Evolutionary conservation across 2,113 vertebrate species (phyloP).

Genomic region (Neolamprologus sp.): DNA sequence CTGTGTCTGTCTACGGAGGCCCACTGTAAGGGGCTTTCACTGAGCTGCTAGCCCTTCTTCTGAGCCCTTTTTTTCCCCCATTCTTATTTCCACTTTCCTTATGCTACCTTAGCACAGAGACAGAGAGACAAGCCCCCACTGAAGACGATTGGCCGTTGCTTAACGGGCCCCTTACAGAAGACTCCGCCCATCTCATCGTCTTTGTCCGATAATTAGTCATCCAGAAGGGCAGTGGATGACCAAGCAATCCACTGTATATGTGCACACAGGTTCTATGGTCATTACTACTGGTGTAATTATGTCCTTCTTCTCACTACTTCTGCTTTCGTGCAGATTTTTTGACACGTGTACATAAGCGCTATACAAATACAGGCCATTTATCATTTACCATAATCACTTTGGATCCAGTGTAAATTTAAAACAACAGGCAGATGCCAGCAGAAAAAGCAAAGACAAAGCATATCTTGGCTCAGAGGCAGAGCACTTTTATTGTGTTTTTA

Average conservation of each 20-base stretch:
- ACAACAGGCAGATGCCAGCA: neutral
- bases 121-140: slow-evolving; percentile 40
- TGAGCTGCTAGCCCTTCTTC: slow-evolving; percentile 5
- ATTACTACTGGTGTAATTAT: neutral
- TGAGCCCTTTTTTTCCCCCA: neutral
- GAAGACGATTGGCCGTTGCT: slow-evolving; percentile 46
- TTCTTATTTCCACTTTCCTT: slow-evolving; percentile 34
- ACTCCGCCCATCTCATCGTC: slow-evolving; percentile 45
- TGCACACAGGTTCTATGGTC: neutral
- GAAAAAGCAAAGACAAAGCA: slow-evolving; percentile 4
- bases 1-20: slow-evolving; percentile 46
- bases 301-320: neutral
- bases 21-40: slow-evolving; percentile 34
- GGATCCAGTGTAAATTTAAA: slow-evolving; percentile 14
- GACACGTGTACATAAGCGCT: neutral
- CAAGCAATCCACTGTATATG: neutral
- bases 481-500: neutral
- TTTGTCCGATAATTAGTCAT: slow-evolving; percentile 37
- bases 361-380: neutral
- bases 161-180: slow-evolving; percentile 47
- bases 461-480: neutral
- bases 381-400: neutral
- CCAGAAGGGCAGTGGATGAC: neutral
- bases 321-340: neutral
- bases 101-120: slow-evolving; percentile 22